These are phyloP conservation scores for Onthophagus taurus DNA, from an alignment of 1,140 invertebrate species.

Conservation along the genomic window DNA sequence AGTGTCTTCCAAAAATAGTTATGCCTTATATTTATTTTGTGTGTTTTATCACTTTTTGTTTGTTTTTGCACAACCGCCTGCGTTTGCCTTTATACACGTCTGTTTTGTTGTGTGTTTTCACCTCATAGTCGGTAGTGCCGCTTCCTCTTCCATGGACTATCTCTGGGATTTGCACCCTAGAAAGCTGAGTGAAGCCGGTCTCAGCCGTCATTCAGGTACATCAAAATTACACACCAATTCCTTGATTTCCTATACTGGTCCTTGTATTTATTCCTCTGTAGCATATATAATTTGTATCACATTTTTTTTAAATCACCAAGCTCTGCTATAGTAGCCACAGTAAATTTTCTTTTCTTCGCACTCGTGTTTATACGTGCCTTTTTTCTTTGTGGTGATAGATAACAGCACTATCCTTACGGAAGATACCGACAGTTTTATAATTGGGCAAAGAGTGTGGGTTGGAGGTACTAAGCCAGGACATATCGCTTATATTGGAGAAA, in stretches of 20 bases:
- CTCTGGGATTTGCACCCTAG: slow-evolving; percentile 58
- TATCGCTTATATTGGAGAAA: slow-evolving; percentile 97
- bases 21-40: too few species aligned
- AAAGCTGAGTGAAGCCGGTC: slow-evolving; percentile 57
- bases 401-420: slow-evolving; percentile 75
- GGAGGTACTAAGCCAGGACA: slow-evolving; percentile 89
- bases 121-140: slow-evolving; percentile 12
- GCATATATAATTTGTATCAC: background rate
- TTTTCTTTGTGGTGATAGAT: slow-evolving; percentile 45
- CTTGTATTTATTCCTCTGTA: background rate
- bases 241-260: background rate
- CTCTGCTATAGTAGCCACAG: background rate
- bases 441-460: slow-evolving; percentile 91
- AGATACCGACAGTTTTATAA: slow-evolving; percentile 90
- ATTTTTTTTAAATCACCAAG: background rate
- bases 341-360: background rate
- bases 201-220: slow-evolving; percentile 59
- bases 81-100: too few species aligned
- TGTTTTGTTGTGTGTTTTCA: slow-evolving; percentile 1
- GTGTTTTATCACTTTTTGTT: too few species aligned
- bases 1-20: too few species aligned
- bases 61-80: too few species aligned
- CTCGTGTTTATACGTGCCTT: background rate
- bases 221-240: slow-evolving; percentile 1
- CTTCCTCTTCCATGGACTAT: slow-evolving; percentile 51